Conservation (phyloP, 2,888 invertebrate genomes). For the Drosophila affinis region DNA sequence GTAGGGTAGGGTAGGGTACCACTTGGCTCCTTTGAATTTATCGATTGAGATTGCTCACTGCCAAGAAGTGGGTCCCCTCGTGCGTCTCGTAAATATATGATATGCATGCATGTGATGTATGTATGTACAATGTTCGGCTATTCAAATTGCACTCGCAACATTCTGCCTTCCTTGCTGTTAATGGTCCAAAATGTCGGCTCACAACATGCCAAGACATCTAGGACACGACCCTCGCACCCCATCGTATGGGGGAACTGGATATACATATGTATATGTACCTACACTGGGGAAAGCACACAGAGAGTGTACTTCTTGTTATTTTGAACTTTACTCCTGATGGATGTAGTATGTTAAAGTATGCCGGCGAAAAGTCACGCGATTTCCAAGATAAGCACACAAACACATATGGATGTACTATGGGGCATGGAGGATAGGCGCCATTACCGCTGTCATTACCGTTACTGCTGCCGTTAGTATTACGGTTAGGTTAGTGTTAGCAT, state of each 20-base stretch:
- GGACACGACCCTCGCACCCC: conserved; percentile 8
- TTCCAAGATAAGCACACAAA: conserved; percentile 50
- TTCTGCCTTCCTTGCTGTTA: conserved; percentile 8
- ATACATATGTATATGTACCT: conserved; percentile 8
- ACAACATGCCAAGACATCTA: conserved; percentile 17
- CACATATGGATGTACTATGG: conserved; percentile 9
- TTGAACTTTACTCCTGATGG: conserved; percentile 31
- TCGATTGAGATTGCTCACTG: conserved; percentile 55
- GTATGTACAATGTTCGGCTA: conserved; percentile 39
- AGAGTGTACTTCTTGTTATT: conserved; percentile 32
- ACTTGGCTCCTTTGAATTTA: conserved; percentile 54
- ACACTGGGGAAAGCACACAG: not conserved
- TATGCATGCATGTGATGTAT: conserved; percentile 14
- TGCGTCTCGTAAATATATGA: conserved; percentile 6
- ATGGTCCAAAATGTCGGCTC: conserved; percentile 14
- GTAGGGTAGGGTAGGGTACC: not conserved
- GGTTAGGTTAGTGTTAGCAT: not conserved
- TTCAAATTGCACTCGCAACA: conserved; percentile 56
- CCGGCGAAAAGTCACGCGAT: conserved; percentile 67
- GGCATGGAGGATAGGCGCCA: conserved; percentile 2
- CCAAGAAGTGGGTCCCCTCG: not conserved
- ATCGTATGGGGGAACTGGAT: not conserved
- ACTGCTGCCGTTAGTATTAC: conserved; percentile 1
- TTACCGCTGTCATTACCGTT: conserved; percentile 21
- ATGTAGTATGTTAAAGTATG: conserved; percentile 3